Evolutionary conservation across 2,113 vertebrate genomes (phyloP).

Genomic region (Tachycineta bicolor): DNA sequence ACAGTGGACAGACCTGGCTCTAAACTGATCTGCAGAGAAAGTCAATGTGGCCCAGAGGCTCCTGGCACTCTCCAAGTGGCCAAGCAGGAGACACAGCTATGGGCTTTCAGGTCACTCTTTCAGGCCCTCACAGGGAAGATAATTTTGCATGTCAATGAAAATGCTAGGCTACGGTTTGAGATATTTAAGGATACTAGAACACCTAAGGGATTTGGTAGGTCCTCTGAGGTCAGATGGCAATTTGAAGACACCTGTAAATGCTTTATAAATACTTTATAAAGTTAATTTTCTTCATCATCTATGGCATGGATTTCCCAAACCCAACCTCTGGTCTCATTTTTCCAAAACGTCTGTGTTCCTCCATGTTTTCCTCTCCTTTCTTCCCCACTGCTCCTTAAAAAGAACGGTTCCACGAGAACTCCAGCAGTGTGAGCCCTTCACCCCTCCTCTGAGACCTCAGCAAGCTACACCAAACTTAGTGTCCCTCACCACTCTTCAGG

Average conservation of each 20-base stretch:
- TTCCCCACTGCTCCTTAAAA: neutral
- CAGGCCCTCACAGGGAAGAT: neutral
- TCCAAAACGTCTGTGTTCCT: neutral
- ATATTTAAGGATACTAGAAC: neutral
- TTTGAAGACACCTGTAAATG: neutral
- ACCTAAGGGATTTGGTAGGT: neutral
- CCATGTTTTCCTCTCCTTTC: neutral
- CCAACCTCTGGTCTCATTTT: neutral
- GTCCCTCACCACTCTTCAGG: neutral
- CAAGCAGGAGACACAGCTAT: neutral
- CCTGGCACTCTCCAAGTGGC: neutral
- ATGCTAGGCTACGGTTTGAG: neutral
- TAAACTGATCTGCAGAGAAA: neutral
- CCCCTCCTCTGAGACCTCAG: neutral
- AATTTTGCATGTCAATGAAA: neutral
- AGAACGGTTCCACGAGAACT: neutral
- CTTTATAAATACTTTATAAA: neutral
- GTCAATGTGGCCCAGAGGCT: neutral
- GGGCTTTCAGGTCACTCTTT: neutral
- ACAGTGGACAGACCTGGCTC: neutral
- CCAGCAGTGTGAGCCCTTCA: neutral
- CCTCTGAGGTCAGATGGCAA: neutral
- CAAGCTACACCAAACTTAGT: neutral
- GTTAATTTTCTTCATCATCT: neutral
- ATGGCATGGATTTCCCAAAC: neutral